phyloP scores from a whole-genome alignment of 2,888 invertebrate genomes.

The Himalopsyche anomala region DNA sequence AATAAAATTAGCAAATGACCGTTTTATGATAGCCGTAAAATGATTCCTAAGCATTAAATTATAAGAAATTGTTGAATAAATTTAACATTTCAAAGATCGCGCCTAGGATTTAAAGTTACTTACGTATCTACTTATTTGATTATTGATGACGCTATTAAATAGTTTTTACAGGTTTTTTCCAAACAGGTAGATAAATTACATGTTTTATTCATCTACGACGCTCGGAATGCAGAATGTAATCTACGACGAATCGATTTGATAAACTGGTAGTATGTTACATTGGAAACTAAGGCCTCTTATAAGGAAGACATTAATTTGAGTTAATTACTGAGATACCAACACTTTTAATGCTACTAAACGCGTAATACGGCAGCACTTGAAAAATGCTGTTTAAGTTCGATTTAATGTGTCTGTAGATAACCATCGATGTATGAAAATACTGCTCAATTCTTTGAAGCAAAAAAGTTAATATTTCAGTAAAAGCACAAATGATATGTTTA shows the following conservation, averaged over 20 bases:
- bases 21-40: constrained; percentile 31
- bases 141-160: constrained; percentile 42
- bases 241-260: constrained; percentile 42
- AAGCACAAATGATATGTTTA: too few species aligned
- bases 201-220: constrained; percentile 24
- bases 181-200: constrained; percentile 37
- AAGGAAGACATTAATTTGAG: constrained; percentile 32
- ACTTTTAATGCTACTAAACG: constrained; percentile 37
- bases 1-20: constrained; percentile 34
- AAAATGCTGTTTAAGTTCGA: neutral
- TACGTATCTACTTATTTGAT: neutral
- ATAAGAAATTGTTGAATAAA: constrained; percentile 15
- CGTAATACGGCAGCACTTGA: constrained; percentile 33
- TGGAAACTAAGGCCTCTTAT: constrained; percentile 28
- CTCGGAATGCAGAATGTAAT: constrained; percentile 6
- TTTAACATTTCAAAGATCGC: constrained; percentile 37
- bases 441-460: neutral
- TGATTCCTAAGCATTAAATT: constrained; percentile 23
- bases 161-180: constrained; percentile 36
- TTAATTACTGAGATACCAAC: constrained; percentile 39
- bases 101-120: neutral
- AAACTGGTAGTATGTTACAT: constrained; percentile 11
- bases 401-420: constrained; percentile 22
- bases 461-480: neutral
- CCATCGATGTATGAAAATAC: constrained; percentile 7